Evolutionary conservation across 2,113 vertebrate genomes (phyloP), one percentile per base, ranked within the genome.

Genomic region (Marcusenius ussheri): DNA sequence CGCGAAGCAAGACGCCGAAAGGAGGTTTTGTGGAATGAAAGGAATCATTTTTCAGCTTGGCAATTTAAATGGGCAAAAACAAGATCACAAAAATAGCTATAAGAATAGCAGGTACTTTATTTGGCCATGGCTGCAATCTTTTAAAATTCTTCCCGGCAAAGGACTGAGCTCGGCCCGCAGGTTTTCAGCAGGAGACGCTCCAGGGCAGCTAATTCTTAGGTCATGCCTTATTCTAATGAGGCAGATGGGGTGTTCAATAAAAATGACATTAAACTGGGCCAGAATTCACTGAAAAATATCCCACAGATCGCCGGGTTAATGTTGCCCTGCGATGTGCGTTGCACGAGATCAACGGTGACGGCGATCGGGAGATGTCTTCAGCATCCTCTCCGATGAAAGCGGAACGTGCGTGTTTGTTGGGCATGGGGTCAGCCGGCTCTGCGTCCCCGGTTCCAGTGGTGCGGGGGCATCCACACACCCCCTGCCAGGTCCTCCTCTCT

Each of bases 181-280:
- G 17, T 19, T n/a, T 47, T 24, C 83, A n/a, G 45, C 21, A n/a
- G 31, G 27, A 88, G 53, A 50, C 50, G 39, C n/a, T n/a, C 0
- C 49, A 24, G 53, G 53, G 19, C 39, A n/a, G 58, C 24, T 70
- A 58, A 50, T 53, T 45, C 4, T 13, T 11, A 85, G 70, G 87
- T 46, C 39, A 1, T 49, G 47, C 88, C 90, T 88, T 91, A 84
- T 80, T 74, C 9, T 90, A 66, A 91, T 0, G 31, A 90, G 90
- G 90, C 89, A 89, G 91, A 86, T 35, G 24, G 49, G 10, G 31
- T 45, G 90, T 91, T 91, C 90, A 94, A 93, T 94, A 92, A 93
- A 92, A 91, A 91, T 93, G 92, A 92, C 93, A 92, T 86, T 50
- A 90, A 93, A 93, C 91, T 83, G 53, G 90, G 90, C 91, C 88